phyloP scores from a whole-genome alignment of 2,888 invertebrate genomes.

The Nephrotoma flavescens region DNA sequence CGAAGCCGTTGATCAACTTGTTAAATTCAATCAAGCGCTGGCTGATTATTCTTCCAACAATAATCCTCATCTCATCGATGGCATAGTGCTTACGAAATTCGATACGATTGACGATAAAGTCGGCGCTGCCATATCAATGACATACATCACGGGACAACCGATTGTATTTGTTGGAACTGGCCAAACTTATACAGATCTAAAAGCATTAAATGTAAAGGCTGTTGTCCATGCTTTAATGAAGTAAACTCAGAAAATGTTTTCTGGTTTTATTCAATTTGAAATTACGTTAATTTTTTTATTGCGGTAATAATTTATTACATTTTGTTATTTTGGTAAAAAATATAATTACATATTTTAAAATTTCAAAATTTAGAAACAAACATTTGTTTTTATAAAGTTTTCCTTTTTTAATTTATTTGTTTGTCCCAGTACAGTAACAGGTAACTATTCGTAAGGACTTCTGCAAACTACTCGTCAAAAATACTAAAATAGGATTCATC shows the following conservation, averaged over 20 bases:
- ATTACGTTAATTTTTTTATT: neutral
- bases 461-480: too few relatives aligned
- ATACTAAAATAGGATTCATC: too few relatives aligned
- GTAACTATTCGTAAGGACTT: too few relatives aligned
- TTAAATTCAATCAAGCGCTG: slow-evolving; percentile 96
- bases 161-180: slow-evolving; percentile 92
- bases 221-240: slow-evolving; percentile 95
- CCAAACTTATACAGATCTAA: slow-evolving; percentile 96
- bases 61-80: slow-evolving; percentile 89
- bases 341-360: neutral
- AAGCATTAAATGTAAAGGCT: slow-evolving; percentile 89
- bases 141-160: slow-evolving; percentile 98
- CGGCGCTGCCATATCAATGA: slow-evolving; percentile 99
- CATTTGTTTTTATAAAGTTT: too few relatives aligned
- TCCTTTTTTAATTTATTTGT: too few relatives aligned
- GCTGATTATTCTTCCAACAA: slow-evolving; percentile 73
- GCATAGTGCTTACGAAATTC: slow-evolving; percentile 98
- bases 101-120: slow-evolving; percentile 99
- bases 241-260: slow-evolving; percentile 25
- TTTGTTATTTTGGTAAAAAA: neutral
- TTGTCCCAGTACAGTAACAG: too few relatives aligned
- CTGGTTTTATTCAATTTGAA: neutral
- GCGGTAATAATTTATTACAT: neutral
- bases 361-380: neutral
- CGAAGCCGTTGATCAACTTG: slow-evolving; percentile 97